These are phyloP conservation scores for Charadrius vociferus DNA, from an alignment of 2,113 vertebrate genomes.

Conservation along the genomic window DNA sequence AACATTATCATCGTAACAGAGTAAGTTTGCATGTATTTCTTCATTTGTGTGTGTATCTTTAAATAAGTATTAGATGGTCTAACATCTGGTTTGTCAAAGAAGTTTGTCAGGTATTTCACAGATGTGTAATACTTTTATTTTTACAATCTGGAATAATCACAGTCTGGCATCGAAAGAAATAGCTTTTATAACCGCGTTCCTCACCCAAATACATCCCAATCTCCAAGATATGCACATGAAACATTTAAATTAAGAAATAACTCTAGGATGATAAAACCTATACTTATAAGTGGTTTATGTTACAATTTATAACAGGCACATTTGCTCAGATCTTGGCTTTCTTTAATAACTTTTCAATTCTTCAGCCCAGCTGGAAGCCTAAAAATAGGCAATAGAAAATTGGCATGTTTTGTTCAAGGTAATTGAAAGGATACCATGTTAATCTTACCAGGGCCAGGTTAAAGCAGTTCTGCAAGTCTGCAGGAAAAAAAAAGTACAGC, in stretches of 20 bases:
- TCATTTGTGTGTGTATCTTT: background rate
- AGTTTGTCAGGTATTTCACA: slow-evolving; percentile 64
- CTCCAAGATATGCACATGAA: slow-evolving; percentile 60
- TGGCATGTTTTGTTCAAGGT: slow-evolving; percentile 58
- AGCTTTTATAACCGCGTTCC: slow-evolving; percentile 17
- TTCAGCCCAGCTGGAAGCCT: slow-evolving; percentile 63
- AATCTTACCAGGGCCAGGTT: slow-evolving; percentile 31
- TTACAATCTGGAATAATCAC: slow-evolving; percentile 63
- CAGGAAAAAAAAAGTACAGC: background rate
- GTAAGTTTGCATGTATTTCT: background rate
- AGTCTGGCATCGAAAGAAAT: slow-evolving; percentile 60
- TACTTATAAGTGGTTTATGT: slow-evolving; percentile 60
- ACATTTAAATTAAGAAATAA: slow-evolving; percentile 69
- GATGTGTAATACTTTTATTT: slow-evolving; percentile 60
- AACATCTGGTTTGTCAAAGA: slow-evolving; percentile 57
- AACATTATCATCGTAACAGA: background rate
- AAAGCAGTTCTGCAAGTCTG: slow-evolving; percentile 5
- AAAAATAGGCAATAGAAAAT: slow-evolving; percentile 67
- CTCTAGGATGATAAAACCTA: slow-evolving; percentile 63
- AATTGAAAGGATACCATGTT: slow-evolving; percentile 42
- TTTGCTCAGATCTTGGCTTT: slow-evolving; percentile 63
- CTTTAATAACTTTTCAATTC: slow-evolving; percentile 71
- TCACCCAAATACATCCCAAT: slow-evolving; percentile 53
- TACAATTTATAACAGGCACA: slow-evolving; percentile 54
- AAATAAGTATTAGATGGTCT: background rate